Conservation (phyloP, 2,888 invertebrate species). For the Adineta ricciae region DNA sequence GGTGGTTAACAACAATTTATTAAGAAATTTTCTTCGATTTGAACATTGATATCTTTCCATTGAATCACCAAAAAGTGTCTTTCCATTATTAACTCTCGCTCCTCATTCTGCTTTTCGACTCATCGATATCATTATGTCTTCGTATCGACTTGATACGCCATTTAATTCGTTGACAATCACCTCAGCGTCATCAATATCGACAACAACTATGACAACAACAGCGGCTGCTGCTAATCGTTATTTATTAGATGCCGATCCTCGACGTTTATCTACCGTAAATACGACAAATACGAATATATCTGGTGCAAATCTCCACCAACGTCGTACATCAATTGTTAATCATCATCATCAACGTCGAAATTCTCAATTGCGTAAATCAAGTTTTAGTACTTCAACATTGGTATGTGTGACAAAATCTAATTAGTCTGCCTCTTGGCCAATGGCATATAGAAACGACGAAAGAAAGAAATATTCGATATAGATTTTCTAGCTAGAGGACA, state of each 20-base stretch:
- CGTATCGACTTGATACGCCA: neutral
- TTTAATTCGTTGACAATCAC: neutral
- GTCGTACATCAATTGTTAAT: constrained; percentile 10
- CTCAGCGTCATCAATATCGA: neutral
- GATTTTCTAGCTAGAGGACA: neutral
- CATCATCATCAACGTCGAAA: constrained; percentile 18
- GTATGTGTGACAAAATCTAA: neutral
- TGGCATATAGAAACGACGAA: neutral
- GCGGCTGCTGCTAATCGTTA: neutral
- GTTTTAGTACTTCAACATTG: constrained; percentile 21
- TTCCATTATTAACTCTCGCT: neutral
- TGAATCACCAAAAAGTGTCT: neutral
- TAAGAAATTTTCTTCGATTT: neutral
- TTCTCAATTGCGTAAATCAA: constrained; percentile 17
- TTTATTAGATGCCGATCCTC: neutral
- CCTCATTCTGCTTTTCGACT: neutral
- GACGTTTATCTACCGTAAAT: neutral
- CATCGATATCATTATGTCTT: neutral
- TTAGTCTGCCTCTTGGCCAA: neutral
- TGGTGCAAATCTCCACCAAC: neutral
- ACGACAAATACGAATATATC: neutral
- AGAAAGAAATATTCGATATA: neutral
- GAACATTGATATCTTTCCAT: neutral
- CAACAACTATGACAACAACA: neutral
- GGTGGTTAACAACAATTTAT: neutral